phyloP scores from a whole-genome alignment of 2,797 vertebrate genomes.

The Coilia nasus region DNA sequence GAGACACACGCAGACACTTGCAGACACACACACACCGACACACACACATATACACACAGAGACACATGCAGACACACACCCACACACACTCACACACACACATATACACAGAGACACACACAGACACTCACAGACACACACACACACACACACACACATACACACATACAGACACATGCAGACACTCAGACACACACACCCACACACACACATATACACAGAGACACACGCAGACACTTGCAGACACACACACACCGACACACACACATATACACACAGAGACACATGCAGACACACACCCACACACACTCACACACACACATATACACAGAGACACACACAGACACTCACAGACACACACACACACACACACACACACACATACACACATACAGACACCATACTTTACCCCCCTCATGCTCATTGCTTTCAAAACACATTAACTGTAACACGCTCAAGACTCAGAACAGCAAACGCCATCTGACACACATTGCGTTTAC shows the following conservation, averaged over 20 bases:
- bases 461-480: background rate
- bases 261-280: background rate
- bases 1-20: background rate
- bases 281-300: background rate
- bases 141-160: slow-evolving; percentile 11
- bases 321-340: background rate
- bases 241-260: background rate
- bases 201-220: background rate
- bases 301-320: background rate
- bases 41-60: slow-evolving; percentile 12
- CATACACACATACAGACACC: slow-evolving; percentile 8
- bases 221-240: background rate
- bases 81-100: background rate
- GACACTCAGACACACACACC: background rate
- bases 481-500: slow-evolving; percentile 23
- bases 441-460: slow-evolving; percentile 37
- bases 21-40: background rate
- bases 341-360: background rate
- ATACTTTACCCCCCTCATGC: background rate
- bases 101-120: no score
- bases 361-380: background rate
- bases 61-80: slow-evolving; percentile 3
- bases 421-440: slow-evolving; percentile 32
- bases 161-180: no score
- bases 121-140: background rate